Conservation (phyloP, 1,140 invertebrate species). For the Anastatus disparis region DNA sequence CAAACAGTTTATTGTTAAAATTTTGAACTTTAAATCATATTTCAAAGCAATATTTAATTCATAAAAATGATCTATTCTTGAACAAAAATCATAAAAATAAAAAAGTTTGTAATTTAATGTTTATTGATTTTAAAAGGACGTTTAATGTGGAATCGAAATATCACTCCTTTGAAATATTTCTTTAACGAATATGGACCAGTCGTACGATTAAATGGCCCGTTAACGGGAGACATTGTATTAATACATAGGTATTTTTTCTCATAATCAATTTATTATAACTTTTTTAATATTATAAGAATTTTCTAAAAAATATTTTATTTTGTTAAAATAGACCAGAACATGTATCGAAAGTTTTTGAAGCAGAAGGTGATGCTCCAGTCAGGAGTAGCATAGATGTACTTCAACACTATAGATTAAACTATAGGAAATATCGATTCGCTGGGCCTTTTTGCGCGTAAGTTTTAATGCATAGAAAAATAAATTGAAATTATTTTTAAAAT, state of each 20-base stretch:
- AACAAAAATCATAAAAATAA: too few relatives aligned
- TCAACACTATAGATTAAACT: slow-evolving; percentile 70
- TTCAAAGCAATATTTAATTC: too few relatives aligned
- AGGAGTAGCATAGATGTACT: slow-evolving; percentile 72
- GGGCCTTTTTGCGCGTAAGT: slow-evolving; percentile 71
- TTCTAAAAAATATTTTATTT: too few relatives aligned
- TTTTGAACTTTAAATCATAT: too few relatives aligned
- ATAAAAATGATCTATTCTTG: too few relatives aligned
- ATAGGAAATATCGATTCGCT: slow-evolving; percentile 67
- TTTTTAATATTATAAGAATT: too few relatives aligned
- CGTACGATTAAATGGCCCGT: slow-evolving; percentile 71
- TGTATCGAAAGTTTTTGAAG: slow-evolving; percentile 70
- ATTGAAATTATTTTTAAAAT: background rate
- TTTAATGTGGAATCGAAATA: slow-evolving; percentile 59
- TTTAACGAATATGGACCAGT: slow-evolving; percentile 74
- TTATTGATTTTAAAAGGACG: slow-evolving; percentile 61
- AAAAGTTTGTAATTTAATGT: too few relatives aligned
- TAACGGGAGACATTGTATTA: slow-evolving; percentile 71
- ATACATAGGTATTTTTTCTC: slow-evolving; percentile 55
- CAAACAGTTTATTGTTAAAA: too few relatives aligned
- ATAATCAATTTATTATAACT: too few relatives aligned
- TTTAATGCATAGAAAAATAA: background rate
- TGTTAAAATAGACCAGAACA: slow-evolving; percentile 68
- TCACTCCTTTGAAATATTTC: slow-evolving; percentile 65
- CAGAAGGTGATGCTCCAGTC: slow-evolving; percentile 70